Conservation (phyloP, 2,888 invertebrate species). For the Dysmachus trigonus region DNA sequence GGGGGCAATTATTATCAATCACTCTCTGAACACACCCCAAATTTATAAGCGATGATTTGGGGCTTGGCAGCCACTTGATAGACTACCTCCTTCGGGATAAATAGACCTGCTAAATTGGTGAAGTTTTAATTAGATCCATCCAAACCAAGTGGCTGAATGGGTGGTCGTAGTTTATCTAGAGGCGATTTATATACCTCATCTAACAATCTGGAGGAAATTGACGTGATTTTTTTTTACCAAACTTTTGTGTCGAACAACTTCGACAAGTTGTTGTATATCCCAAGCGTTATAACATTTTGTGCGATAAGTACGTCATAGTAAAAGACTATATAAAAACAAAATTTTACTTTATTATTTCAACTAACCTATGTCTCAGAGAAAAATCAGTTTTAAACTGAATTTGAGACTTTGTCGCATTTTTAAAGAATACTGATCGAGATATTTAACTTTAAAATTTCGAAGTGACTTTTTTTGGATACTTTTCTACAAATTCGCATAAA, state of each 20-base stretch:
- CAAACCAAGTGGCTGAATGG: background rate
- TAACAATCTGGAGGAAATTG: background rate
- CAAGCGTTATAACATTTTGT: background rate
- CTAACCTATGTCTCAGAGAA: too few species aligned
- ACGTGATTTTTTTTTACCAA: background rate
- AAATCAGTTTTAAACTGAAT: too few species aligned
- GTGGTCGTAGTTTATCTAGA: background rate
- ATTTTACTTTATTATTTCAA: too few species aligned
- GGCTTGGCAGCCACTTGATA: background rate
- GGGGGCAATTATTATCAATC: conserved; percentile 25
- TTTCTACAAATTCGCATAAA: too few species aligned
- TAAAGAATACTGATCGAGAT: too few species aligned
- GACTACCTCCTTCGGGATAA: background rate
- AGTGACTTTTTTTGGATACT: too few species aligned
- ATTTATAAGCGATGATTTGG: conserved; percentile 9
- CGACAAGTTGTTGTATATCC: background rate
- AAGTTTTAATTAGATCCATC: background rate
- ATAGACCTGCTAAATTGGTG: background rate
- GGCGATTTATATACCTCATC: background rate
- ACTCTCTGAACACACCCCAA: conserved; percentile 16
- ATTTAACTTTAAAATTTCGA: too few species aligned
- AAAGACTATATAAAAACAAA: background rate
- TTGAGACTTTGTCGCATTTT: too few species aligned
- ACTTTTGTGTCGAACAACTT: background rate
- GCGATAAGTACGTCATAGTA: too few species aligned